phyloP scores from a whole-genome alignment of 2,113 vertebrate genomes.

The Muntiacus reevesi region DNA sequence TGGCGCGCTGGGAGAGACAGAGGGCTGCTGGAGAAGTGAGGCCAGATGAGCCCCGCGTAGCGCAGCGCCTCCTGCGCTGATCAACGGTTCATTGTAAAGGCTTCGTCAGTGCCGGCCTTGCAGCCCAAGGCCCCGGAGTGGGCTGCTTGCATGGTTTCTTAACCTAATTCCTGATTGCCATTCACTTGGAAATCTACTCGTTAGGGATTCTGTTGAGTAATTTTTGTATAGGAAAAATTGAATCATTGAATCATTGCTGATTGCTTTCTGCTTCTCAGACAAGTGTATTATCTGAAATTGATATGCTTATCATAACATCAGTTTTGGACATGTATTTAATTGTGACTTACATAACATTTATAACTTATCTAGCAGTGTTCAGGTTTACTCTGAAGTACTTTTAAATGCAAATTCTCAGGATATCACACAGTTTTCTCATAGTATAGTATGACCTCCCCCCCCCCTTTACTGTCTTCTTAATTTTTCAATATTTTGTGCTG shows the following conservation, averaged over 20 bases:
- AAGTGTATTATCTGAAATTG: neutral
- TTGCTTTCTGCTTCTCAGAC: constrained; percentile 30
- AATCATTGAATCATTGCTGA: neutral
- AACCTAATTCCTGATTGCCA: constrained; percentile 29
- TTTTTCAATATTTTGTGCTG: constrained; percentile 18
- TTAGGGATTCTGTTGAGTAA: neutral
- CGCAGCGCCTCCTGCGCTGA: neutral
- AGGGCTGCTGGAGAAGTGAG: constrained; percentile 47
- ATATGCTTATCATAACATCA: neutral
- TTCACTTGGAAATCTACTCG: neutral
- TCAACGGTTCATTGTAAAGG: constrained; percentile 45
- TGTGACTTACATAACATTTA: neutral
- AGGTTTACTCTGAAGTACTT: constrained; percentile 11
- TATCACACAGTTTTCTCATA: neutral
- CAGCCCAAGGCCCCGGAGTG: neutral
- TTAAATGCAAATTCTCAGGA: neutral
- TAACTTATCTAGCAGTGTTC: neutral
- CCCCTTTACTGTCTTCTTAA: neutral
- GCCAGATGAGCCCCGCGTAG: constrained; percentile 60
- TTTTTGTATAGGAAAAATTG: neutral
- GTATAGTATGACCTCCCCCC: neutral
- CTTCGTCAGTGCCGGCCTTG: neutral
- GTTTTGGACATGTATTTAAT: neutral
- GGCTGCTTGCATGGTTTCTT: neutral
- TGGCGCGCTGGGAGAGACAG: constrained; percentile 11